Percentiles rank a stretch among this genome's conserved stretches.
These are phyloP conservation scores for Phalloptychus januarius DNA, from an alignment of 2,797 vertebrate genomes.

Conservation along the genomic window DNA sequence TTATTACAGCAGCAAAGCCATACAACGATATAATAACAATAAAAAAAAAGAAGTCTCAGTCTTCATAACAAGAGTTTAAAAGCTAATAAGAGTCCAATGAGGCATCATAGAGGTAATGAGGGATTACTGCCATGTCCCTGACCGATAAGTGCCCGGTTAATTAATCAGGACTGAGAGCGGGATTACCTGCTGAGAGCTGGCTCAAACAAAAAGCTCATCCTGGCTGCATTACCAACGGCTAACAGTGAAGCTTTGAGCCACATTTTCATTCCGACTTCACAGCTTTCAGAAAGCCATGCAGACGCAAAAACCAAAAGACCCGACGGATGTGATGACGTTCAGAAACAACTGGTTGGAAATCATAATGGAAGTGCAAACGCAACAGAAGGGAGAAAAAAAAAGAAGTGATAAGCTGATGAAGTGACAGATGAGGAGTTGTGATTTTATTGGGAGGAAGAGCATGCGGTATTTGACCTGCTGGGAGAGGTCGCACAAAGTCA, in stretches of 20 bases:
- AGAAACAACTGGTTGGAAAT: slow-evolving; percentile 7
- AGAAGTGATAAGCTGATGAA: slow-evolving; percentile 20
- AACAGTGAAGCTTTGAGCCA: not conserved
- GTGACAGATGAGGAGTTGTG: slow-evolving; percentile 25
- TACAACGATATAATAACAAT: slow-evolving; percentile 14
- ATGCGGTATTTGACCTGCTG: slow-evolving; percentile 84
- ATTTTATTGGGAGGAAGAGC: slow-evolving; percentile 11
- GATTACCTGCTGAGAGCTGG: slow-evolving; percentile 31
- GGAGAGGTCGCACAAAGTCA: slow-evolving; percentile 89
- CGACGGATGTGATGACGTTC: slow-evolving; percentile 1
- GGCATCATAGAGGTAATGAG: slow-evolving; percentile 32
- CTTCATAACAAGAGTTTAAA: slow-evolving; percentile 6
- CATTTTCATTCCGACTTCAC: not conserved
- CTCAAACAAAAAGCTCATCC: slow-evolving; percentile 40
- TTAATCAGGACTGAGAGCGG: slow-evolving; percentile 33
- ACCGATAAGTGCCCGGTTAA: slow-evolving; percentile 11
- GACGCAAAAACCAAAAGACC: slow-evolving; percentile 24
- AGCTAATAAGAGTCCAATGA: slow-evolving; percentile 27
- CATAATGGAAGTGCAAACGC: slow-evolving; percentile 21
- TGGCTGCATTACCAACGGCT: slow-evolving; percentile 11
- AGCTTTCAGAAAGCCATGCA: slow-evolving; percentile 2
- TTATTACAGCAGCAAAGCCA: slow-evolving; percentile 53
- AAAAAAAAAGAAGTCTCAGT: not conserved
- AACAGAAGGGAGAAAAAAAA: slow-evolving; percentile 7
- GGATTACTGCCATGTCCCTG: slow-evolving; percentile 13